Conservation (phyloP, 2,113 vertebrate species). For the Motacilla alba region DNA sequence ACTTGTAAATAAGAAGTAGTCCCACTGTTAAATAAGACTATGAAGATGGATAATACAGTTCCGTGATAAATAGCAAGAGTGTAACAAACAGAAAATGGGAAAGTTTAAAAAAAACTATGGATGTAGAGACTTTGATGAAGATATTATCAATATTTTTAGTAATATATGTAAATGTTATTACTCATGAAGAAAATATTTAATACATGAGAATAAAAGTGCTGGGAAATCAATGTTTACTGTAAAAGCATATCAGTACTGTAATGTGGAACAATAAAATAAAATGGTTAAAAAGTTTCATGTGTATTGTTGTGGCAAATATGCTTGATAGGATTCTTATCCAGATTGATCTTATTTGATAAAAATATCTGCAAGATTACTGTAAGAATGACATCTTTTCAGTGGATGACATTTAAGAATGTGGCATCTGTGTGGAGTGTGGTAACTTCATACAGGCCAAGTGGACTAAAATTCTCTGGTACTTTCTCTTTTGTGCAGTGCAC, state of each 20-base stretch:
- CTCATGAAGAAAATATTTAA: neutral
- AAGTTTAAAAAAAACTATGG: neutral
- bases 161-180: neutral
- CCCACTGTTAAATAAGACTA: neutral
- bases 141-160: neutral
- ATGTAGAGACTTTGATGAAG: neutral
- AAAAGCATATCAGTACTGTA: neutral
- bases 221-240: neutral
- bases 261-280: neutral
- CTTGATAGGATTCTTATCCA: slow-evolving; percentile 12
- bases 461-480: slow-evolving; percentile 25
- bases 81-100: neutral
- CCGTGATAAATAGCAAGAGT: accelerated
- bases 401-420: neutral
- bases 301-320: neutral
- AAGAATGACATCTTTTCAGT: slow-evolving; percentile 12
- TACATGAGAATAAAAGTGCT: neutral
- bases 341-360: slow-evolving; percentile 36
- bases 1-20: neutral
- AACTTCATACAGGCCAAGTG: slow-evolving; percentile 16
- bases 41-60: neutral
- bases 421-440: neutral
- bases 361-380: slow-evolving; percentile 33
- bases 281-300: slow-evolving; percentile 1
- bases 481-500: neutral